A percentile compares a stretch with the other conserved stretches of the same genome.
Conservation (phyloP, 2,113 vertebrate genomes). For the Semicossyphus pulcher region DNA sequence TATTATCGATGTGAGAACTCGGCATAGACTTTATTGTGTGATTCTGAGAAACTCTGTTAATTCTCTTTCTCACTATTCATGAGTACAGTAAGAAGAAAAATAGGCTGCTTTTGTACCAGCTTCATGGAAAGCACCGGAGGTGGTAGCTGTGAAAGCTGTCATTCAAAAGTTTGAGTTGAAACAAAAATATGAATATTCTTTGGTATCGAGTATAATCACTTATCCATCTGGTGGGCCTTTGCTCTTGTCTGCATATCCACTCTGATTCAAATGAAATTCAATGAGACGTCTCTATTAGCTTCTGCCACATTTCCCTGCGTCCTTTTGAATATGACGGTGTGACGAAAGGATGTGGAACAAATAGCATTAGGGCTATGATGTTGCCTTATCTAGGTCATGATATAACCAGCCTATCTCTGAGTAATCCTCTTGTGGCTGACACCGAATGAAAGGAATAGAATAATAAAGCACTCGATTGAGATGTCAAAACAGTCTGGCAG, state of each 20-base stretch:
- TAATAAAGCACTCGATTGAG: slow-evolving; percentile 81
- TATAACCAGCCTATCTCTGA: slow-evolving; percentile 79
- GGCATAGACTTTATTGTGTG: neutral
- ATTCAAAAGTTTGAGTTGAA: slow-evolving; percentile 15
- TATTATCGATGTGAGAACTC: neutral
- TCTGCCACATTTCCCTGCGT: slow-evolving; percentile 48
- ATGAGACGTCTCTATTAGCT: slow-evolving; percentile 72
- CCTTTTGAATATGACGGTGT: slow-evolving; percentile 64
- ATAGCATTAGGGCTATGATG: slow-evolving; percentile 78
- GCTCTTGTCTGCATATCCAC: slow-evolving; percentile 29
- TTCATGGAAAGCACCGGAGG: neutral
- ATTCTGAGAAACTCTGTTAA: neutral
- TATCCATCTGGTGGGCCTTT: slow-evolving; percentile 8
- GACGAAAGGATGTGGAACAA: slow-evolving; percentile 77
- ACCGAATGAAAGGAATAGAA: slow-evolving; percentile 75
- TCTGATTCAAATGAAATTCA: slow-evolving; percentile 53
- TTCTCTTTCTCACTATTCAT: neutral
- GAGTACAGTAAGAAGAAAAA: neutral
- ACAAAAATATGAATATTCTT: slow-evolving; percentile 26
- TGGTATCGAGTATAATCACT: slow-evolving; percentile 13
- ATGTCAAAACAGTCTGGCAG: slow-evolving; percentile 83
- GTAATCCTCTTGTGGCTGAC: slow-evolving; percentile 79
- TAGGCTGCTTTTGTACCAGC: neutral
- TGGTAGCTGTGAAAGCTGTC: slow-evolving; percentile 1
- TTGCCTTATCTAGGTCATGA: slow-evolving; percentile 84